Evolutionary conservation across 2,888 invertebrate species (phyloP), one percentile per base, ranked within the genome.

Genomic region (Patella depressa): DNA sequence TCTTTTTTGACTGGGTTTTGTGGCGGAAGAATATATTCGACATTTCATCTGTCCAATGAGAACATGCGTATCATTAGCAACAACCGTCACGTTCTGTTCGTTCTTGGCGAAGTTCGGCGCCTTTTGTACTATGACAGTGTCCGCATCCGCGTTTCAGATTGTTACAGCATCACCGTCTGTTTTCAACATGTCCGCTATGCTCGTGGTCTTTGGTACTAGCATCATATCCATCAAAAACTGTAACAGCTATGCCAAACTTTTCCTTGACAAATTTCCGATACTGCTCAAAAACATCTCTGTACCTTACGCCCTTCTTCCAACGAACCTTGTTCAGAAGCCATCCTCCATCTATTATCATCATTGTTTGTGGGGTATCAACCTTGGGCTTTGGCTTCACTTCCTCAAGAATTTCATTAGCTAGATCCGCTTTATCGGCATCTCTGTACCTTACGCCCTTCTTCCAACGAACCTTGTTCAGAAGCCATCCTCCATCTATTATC

Each of bases 201-300:
- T 65, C 65, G 19, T 65, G 65, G 19, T 19, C 65, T 19, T 65
- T 65, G 65, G 19, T 65, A 65, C 65, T 15, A 19, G n/a, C 9
- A 19, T 19, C 65, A 17, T 65, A 65, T n/a, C 65, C 65, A 65
- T 65, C 65, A 65, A 65, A 65, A 9, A 65, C 65, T 17, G n/a
- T 65, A 65, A 9, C n/a, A 19, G n/a, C n/a, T n/a, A 19, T 19
- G 19, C 65, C 65, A 65, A 19, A 65, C 17, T 19, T 65, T 65
- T n/a, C 19, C n/a, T n/a, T n/a, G n/a, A 65, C 65, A 65, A 19
- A 65, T 65, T 65, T 65, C 65, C n/a, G n/a, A 65, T 65, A 65
- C 19, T 65, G 65, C 17, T 65, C 19, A 19, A 19, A 65, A 19
- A 65, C 19, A 5, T 65, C 19, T 19, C 19, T 65, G 65, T 65